Conservation (phyloP, 2,888 invertebrate genomes). For the Ennomos fuscantarius region DNA sequence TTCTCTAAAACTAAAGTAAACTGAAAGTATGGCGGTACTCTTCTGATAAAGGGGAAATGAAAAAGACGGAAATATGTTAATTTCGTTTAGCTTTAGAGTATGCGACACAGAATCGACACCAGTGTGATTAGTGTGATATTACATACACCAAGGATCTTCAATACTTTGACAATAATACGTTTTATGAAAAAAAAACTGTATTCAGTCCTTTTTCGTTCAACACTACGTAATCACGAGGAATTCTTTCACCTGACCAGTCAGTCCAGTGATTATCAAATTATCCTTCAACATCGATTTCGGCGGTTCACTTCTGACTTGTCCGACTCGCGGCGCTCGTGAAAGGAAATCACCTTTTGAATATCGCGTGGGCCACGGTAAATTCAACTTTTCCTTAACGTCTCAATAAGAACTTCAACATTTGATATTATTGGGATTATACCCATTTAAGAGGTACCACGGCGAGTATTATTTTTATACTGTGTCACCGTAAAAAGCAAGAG, state of each 20-base stretch:
- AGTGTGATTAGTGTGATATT: too few relatives aligned
- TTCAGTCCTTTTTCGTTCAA: too few relatives aligned
- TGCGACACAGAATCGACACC: too few relatives aligned
- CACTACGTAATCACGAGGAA: too few relatives aligned
- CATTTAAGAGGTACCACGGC: slow-evolving; percentile 27
- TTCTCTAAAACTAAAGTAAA: too few relatives aligned
- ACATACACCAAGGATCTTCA: too few relatives aligned
- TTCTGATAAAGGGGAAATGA: too few relatives aligned
- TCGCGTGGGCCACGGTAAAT: slow-evolving; percentile 26
- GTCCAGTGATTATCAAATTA: slow-evolving; percentile 3
- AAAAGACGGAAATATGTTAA: too few relatives aligned
- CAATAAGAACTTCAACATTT: slow-evolving; percentile 53
- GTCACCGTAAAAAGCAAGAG: slow-evolving; percentile 34
- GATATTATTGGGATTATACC: slow-evolving; percentile 50
- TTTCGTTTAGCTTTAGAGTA: too few relatives aligned
- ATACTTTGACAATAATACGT: too few relatives aligned
- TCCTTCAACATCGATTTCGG: neutral
- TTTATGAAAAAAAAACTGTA: too few relatives aligned
- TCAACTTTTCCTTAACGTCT: slow-evolving; percentile 59
- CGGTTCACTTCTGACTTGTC: neutral
- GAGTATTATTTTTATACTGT: slow-evolving; percentile 32
- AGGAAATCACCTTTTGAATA: slow-evolving; percentile 12
- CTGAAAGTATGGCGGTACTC: too few relatives aligned
- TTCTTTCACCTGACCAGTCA: neutral
- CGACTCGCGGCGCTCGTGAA: slow-evolving; percentile 3